Conservation (phyloP, 1,140 invertebrate species). For the Catajapyx aquilonaris region DNA sequence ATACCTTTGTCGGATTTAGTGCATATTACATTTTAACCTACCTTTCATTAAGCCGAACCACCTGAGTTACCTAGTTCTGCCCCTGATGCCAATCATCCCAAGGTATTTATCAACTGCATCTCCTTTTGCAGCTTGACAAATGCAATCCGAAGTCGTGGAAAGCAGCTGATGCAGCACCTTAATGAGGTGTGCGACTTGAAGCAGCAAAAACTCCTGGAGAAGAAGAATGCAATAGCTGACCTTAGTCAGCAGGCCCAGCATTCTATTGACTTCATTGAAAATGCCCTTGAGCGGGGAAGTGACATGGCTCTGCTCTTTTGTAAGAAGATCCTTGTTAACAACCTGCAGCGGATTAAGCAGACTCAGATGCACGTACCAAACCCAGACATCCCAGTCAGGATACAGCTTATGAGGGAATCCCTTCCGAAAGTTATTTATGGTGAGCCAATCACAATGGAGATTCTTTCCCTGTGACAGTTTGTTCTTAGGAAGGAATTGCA, state of each 20-base stretch:
- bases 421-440: constrained; percentile 53
- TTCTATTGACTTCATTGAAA: constrained; percentile 59
- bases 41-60: no score
- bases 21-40: no score
- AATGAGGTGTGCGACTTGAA: constrained; percentile 66
- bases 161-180: constrained; percentile 50
- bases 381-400: constrained; percentile 60
- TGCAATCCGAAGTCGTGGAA: constrained; percentile 57
- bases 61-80: no score
- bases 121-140: constrained; percentile 50
- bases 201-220: constrained; percentile 57
- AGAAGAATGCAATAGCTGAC: constrained; percentile 54
- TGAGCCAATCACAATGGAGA: no score
- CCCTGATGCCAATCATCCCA: no score
- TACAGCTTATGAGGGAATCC: constrained; percentile 50
- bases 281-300: constrained; percentile 51
- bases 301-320: constrained; percentile 65
- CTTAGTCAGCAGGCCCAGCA: constrained; percentile 63
- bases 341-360: constrained; percentile 55
- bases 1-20: no score
- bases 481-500: no score
- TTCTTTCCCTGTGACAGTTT: no score
- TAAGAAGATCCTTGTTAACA: constrained; percentile 47
- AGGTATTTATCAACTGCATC: no score
- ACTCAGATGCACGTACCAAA: constrained; percentile 59